Percentiles rank a stretch among this genome's conserved stretches.
Conservation (phyloP, 1,140 invertebrate species). For the Rhagoletis zephyria region DNA sequence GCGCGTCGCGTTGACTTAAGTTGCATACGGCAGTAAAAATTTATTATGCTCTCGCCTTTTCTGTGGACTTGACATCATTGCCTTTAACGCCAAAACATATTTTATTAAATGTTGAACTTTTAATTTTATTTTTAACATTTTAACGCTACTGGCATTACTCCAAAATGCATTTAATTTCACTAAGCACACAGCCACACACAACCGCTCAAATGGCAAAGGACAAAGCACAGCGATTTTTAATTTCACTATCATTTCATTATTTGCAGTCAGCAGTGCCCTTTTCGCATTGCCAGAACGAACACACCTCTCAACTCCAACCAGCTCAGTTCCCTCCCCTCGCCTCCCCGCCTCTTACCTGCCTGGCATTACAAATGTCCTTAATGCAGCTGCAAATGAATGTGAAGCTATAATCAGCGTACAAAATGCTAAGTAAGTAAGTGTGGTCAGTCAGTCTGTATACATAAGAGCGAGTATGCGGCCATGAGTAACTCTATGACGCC, state of each 20-base stretch:
- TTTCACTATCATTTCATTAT: constrained; percentile 41
- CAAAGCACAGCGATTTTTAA: constrained; percentile 25
- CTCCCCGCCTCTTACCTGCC: not conserved
- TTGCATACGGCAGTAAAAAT: not conserved
- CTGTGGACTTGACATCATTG: not conserved
- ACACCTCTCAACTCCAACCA: not conserved
- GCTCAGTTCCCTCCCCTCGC: not conserved
- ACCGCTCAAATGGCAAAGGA: not conserved
- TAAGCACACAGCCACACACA: not conserved
- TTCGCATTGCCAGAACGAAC: not conserved
- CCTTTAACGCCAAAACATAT: not conserved
- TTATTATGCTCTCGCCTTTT: not conserved
- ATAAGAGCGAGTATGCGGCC: not conserved
- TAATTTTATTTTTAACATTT: not conserved
- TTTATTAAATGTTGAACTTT: not conserved
- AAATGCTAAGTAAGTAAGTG: constrained; percentile 35
- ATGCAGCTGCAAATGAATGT: constrained; percentile 16
- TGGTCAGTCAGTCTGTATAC: constrained; percentile 15
- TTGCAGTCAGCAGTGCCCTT: not conserved
- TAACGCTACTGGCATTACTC: constrained; percentile 4
- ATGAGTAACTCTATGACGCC: not conserved
- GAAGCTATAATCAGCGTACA: constrained; percentile 3
- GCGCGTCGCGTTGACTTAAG: not conserved
- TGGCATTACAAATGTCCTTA: not conserved
- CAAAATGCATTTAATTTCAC: constrained; percentile 28